Conservation (phyloP, 1,140 invertebrate species). For the Thalassaphorura encarpata region DNA sequence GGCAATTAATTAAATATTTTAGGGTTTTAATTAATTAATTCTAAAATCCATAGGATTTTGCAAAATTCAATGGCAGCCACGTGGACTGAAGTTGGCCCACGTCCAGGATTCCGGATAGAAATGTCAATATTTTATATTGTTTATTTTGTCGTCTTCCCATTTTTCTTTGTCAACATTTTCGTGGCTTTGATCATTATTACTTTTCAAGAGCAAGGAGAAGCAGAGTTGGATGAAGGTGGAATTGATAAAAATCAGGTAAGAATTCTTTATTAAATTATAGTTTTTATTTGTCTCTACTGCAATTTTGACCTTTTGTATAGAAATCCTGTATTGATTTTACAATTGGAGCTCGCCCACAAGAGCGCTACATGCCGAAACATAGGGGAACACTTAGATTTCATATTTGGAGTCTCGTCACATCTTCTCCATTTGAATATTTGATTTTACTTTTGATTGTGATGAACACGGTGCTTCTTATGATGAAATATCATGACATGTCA, state of each 20-base stretch:
- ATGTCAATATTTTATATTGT: conserved; percentile 99
- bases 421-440: conserved; percentile 98
- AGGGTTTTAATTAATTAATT: conserved; percentile 3
- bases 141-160: conserved; percentile 99
- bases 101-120: conserved; percentile 97
- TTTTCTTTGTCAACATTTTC: conserved; percentile 99
- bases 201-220: conserved; percentile 99
- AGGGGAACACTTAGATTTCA: conserved; percentile 95
- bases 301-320: conserved; percentile 56
- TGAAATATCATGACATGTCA: no score
- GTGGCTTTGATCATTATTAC: conserved; percentile 99
- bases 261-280: neutral
- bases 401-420: conserved; percentile 69
- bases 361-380: conserved; percentile 98
- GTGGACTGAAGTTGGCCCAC: conserved; percentile 89
- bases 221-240: conserved; percentile 97
- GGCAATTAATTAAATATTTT: neutral
- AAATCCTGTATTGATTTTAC: conserved; percentile 99
- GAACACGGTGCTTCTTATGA: conserved; percentile 98
- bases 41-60: conserved; percentile 64
- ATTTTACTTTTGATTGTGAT: conserved; percentile 99
- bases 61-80: conserved; percentile 99
- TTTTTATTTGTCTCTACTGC: neutral
- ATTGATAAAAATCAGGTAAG: conserved; percentile 99
- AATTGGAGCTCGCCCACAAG: conserved; percentile 92